These are phyloP conservation scores for Nothoprocta pentlandii DNA, from an alignment of 2,113 vertebrate genomes.

Conservation along the genomic window DNA sequence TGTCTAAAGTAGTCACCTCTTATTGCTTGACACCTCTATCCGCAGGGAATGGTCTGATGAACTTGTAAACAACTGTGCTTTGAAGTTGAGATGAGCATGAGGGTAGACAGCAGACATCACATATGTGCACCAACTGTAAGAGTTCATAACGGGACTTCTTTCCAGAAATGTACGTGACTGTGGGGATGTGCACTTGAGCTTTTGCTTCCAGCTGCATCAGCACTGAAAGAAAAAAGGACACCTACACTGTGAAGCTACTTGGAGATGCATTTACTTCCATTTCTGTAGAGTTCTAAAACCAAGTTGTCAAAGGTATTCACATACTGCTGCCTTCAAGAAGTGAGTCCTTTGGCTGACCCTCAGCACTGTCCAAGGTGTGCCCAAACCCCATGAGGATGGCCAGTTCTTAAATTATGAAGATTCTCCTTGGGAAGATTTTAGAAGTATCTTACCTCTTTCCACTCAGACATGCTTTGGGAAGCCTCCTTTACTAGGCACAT, in stretches of 20 bases:
- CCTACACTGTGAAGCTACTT: neutral
- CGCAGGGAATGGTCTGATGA: slow-evolving; percentile 61
- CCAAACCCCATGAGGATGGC: neutral
- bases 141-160: slow-evolving; percentile 10
- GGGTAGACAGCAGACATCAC: slow-evolving; percentile 59
- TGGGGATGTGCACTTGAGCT: neutral
- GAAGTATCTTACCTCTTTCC: neutral
- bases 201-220: neutral
- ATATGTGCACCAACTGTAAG: slow-evolving; percentile 12
- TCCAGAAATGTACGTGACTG: slow-evolving; percentile 8
- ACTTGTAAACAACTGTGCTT: slow-evolving; percentile 64
- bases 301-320: neutral
- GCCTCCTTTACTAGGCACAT: neutral
- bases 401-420: neutral
- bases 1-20: slow-evolving; percentile 63
- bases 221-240: neutral
- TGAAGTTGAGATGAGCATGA: slow-evolving; percentile 40
- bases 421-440: neutral
- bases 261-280: neutral
- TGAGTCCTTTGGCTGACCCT: neutral
- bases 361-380: neutral
- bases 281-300: neutral
- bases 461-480: neutral
- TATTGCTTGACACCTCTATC: slow-evolving; percentile 58
- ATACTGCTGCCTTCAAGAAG: neutral